Evolutionary conservation across 2,113 vertebrate genomes (phyloP), one percentile per base, ranked within the genome.

Genomic region (Sinocyclocheilus anophthalmus): DNA sequence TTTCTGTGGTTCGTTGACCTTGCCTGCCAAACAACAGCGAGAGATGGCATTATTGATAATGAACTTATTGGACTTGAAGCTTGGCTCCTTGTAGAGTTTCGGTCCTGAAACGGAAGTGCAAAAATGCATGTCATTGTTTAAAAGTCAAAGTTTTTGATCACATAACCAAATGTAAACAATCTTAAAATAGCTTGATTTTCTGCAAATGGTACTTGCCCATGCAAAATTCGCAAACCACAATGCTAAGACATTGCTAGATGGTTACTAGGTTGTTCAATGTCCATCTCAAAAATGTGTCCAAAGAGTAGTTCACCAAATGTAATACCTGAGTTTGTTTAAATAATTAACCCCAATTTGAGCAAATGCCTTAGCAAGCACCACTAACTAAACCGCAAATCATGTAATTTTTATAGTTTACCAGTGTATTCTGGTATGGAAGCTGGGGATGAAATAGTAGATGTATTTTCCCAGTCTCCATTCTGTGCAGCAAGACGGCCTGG

Each of bases 41-140:
- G 97, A 96, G 82, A 98, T 94, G 57, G 97, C 97, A 18, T 98
- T 98, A 90, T 98, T 95, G 90, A 98, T 97, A 87, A 98, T 98
- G 91, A 96, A 97, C 92, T 97, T 97, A 93, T 98, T 98, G 84
- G 97, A 98, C 93, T 97, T 98, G 90, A 97, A 97, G 80, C 97
- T 98, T 48, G 97, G 97, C 89, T 98, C 97, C 91, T 97, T 98
- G 91, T 97, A 98, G n/a, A 98, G 94, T 90, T 96, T 96, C 2
- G 97, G 97, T 53, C 97, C 97, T 98, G 85, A 24, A 81, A 91
- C 1, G 88, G 11, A 90, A n/a, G 0, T 79, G 39, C 55, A 57
- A 22, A 57, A 57, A 14, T 53, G 50, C 50, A 53, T 14, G 18
- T 37, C 55, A 59, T 39, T 55, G 33, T 33, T 30, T 70, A 37